Percentiles rank a stretch among this genome's conserved stretches.
phyloP scores from a whole-genome alignment of 1,140 invertebrate genomes.

The Paramacrobiotus metropolitanus region DNA sequence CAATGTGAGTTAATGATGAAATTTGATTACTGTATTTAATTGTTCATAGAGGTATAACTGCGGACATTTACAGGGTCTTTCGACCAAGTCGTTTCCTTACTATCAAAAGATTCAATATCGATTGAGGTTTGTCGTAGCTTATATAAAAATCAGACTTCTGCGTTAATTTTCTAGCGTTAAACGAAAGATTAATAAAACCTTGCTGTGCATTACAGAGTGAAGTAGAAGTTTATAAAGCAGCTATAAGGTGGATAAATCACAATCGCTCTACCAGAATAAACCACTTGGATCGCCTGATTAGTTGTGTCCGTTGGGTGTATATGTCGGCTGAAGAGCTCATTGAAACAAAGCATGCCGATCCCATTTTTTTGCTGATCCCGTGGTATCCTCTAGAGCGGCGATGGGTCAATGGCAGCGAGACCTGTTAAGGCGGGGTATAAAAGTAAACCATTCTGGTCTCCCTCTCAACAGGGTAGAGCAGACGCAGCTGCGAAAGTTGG shows the following conservation, averaged over 20 bases:
- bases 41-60: too few relatives aligned
- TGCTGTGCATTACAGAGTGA: not conserved
- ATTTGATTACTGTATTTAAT: too few relatives aligned
- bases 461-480: not conserved
- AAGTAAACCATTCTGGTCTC: not conserved
- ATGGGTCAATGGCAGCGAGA: constrained; percentile 1
- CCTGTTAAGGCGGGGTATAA: not conserved
- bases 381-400: not conserved
- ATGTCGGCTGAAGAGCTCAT: not conserved
- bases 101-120: too few relatives aligned
- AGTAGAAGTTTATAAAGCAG: not conserved
- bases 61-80: too few relatives aligned
- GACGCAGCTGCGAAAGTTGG: not conserved
- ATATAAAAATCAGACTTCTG: too few relatives aligned
- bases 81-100: too few relatives aligned
- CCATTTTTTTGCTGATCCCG: not conserved
- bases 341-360: not conserved
- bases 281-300: not conserved
- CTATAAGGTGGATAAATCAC: not conserved
- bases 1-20: too few relatives aligned
- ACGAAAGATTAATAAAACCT: too few relatives aligned
- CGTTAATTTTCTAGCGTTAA: too few relatives aligned
- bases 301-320: not conserved
- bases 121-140: too few relatives aligned
- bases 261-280: not conserved